These are phyloP conservation scores for Perithous albicinctus DNA, from an alignment of 2,888 invertebrate genomes.

Conservation along the genomic window DNA sequence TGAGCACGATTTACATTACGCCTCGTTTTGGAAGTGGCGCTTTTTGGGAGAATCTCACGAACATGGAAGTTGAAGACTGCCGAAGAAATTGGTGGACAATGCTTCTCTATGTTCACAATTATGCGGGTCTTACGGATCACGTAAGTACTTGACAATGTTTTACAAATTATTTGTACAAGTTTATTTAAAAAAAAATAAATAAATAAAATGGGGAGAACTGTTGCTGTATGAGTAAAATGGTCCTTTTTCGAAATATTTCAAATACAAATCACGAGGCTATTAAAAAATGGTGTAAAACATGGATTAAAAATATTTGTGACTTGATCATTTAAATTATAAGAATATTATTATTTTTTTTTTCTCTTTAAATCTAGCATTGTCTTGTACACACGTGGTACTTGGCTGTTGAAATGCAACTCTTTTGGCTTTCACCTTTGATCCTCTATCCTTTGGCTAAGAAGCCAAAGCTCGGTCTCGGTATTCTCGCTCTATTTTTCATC, in stretches of 20 bases:
- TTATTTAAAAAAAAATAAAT: no score
- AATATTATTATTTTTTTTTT: no score
- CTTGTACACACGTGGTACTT: slow-evolving; percentile 87
- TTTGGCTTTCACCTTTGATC: slow-evolving; percentile 86
- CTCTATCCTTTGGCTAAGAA: slow-evolving; percentile 85
- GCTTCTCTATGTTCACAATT: slow-evolving; percentile 86
- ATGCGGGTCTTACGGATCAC: slow-evolving; percentile 81
- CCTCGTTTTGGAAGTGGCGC: slow-evolving; percentile 85
- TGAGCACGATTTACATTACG: slow-evolving; percentile 85
- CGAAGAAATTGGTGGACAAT: slow-evolving; percentile 85
- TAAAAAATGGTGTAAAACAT: no score
- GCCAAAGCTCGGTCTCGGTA: slow-evolving; percentile 80
- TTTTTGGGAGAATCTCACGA: slow-evolving; percentile 79
- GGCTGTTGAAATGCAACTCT: slow-evolving; percentile 87
- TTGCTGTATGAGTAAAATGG: no score
- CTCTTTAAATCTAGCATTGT: slow-evolving; percentile 80
- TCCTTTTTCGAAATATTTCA: no score
- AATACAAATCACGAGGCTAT: no score
- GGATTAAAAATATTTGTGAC: no score
- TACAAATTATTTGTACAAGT: no score
- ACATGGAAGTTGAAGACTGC: slow-evolving; percentile 78
- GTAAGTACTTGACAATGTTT: slow-evolving; percentile 73
- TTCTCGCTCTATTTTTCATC: slow-evolving; percentile 74
- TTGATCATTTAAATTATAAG: no score
- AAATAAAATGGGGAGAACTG: no score